Evolutionary conservation across 2,797 vertebrate genomes (phyloP).

Genomic region (Thamnophis elegans): DNA sequence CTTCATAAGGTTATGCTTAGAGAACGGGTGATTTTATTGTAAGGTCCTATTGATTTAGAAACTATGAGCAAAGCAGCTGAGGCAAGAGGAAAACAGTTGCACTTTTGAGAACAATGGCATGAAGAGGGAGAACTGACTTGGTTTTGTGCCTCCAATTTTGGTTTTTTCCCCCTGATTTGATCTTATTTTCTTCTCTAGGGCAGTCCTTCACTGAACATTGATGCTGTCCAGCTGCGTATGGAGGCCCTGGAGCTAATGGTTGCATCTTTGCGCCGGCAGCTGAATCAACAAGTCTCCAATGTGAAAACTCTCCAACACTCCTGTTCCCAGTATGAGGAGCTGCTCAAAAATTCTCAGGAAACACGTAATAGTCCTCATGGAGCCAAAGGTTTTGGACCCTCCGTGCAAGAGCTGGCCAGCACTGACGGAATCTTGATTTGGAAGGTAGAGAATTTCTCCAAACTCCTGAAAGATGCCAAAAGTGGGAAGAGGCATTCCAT

Average conservation of each 20-base stretch:
- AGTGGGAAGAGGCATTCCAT: background rate
- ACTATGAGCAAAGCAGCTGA: background rate
- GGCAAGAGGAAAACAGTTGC: background rate
- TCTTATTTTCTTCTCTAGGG: background rate
- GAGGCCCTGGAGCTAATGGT: slow-evolving; percentile 19
- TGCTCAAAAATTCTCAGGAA: background rate
- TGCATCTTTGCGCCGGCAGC: slow-evolving; percentile 1
- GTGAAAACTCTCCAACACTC: slow-evolving; percentile 10
- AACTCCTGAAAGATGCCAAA: background rate
- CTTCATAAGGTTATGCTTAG: too few relatives aligned
- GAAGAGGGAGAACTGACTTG: background rate
- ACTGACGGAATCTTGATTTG: slow-evolving; percentile 25
- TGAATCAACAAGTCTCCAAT: background rate
- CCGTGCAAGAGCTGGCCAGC: background rate
- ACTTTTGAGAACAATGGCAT: background rate
- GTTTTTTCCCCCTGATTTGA: background rate
- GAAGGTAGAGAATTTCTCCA: slow-evolving; percentile 35
- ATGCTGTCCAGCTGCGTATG: background rate
- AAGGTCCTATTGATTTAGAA: background rate
- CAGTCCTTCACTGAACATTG: background rate
- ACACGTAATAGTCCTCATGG: accelerated
- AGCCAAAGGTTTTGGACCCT: background rate
- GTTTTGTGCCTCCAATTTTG: background rate
- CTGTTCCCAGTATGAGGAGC: slow-evolving; percentile 16
- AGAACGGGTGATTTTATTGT: too few relatives aligned